Evolutionary conservation across 2,113 vertebrate genomes (phyloP), one percentile per base, ranked within the genome.

Genomic region (Atlantisia rogersi): DNA sequence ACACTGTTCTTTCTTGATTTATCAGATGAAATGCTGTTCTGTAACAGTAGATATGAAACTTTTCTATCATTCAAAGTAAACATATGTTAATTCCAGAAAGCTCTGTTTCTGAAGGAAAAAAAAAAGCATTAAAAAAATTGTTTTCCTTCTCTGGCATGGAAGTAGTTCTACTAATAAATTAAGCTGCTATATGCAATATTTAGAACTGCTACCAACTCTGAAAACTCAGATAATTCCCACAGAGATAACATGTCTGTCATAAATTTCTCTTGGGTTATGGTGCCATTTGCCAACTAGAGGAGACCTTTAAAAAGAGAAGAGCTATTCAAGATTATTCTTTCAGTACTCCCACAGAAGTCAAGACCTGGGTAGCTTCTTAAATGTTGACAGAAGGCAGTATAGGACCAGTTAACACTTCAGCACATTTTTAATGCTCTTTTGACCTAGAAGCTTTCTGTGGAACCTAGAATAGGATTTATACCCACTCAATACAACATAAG

Each of bases 281-380:
- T 96, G 86, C 42, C 88, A 93, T 94, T 96, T 95, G 82, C 68
- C 96, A 83, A 75, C 48, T 31, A 84, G 58, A 37, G 77, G 65
- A 95, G 90, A 96, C 82, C 92, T 96, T 97, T 95, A 90, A 81
- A 90, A 85, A 84, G 52, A 93, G 92, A 94, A 93, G 62, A 88
- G 26, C 58, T 94, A 65, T 82, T 95, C 48, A 68, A 79, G 71
- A 88, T 40, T 86, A 78, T 94, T 96, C 82, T 94, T 94, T 92
- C 74, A 86, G 73, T 95, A 93, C 76, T 95, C 65, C 80, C 65
- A 95, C 69, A 64, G 73, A 96, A 91, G 86, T 93, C 90, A 96
- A 88, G 88, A 90, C 80, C 88, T 37, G 39, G 90, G 71, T 35
- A 92, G 64, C 50, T 95, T 88, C 92, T 82, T 91, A 92, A 94